phyloP scores from a whole-genome alignment of 1,140 invertebrate genomes.

The Tetramorium simillimum region DNA sequence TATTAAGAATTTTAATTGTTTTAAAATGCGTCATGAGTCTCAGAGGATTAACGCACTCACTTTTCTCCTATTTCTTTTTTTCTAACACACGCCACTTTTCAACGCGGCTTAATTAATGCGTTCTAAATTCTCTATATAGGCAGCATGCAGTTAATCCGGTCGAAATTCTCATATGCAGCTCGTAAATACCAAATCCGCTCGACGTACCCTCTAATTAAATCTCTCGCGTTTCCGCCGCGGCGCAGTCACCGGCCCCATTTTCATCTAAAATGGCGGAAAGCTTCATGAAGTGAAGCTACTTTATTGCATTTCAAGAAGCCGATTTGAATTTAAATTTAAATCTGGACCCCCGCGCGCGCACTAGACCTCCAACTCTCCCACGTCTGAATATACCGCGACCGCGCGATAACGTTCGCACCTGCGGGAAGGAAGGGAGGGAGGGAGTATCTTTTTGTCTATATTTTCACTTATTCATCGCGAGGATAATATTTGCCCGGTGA shows the following conservation, averaged over 20 bases:
- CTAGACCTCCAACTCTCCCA: not conserved
- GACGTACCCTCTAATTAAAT: slow-evolving; percentile 53
- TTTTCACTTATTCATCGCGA: slow-evolving; percentile 15
- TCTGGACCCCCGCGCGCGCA: slow-evolving; percentile 18
- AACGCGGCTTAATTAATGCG: not conserved
- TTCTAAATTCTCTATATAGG: not conserved
- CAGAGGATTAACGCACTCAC: not conserved
- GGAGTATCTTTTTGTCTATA: slow-evolving; percentile 38
- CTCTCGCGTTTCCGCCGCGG: slow-evolving; percentile 28
- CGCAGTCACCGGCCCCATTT: not conserved
- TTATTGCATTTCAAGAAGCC: slow-evolving; percentile 60
- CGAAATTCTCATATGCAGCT: slow-evolving; percentile 49
- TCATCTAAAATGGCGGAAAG: slow-evolving; percentile 45
- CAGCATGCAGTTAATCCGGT: slow-evolving; percentile 24
- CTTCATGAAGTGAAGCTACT: slow-evolving; percentile 57
- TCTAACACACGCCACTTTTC: not conserved
- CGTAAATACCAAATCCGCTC: slow-evolving; percentile 56
- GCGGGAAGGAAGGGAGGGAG: too few species aligned
- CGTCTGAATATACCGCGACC: slow-evolving; percentile 35
- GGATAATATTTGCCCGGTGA: slow-evolving; percentile 35
- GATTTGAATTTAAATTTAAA: slow-evolving; percentile 62
- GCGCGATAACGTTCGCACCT: slow-evolving; percentile 31
- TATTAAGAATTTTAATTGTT: not conserved
- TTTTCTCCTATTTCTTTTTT: not conserved
- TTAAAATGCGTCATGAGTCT: not conserved